Conservation (phyloP, 2,113 vertebrate species). For the Ailurus styani region DNA sequence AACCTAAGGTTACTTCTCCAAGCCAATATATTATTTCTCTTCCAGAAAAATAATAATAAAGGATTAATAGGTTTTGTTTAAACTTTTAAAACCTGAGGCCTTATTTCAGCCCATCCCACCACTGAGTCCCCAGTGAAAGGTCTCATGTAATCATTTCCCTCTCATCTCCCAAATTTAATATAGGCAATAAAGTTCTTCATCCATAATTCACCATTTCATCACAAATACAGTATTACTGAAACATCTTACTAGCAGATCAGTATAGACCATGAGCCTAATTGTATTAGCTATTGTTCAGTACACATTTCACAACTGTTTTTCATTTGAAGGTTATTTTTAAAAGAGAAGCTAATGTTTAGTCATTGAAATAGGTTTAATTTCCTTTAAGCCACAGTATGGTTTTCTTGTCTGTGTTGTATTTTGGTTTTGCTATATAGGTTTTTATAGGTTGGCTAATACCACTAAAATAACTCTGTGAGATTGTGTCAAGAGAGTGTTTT, state of each 20-base stretch:
- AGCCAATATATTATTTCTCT: not conserved
- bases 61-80: not conserved
- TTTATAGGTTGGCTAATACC: not conserved
- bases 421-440: not conserved
- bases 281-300: not conserved
- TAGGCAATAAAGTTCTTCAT: not conserved
- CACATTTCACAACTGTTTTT: conserved; percentile 31
- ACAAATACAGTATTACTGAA: not conserved
- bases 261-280: not conserved
- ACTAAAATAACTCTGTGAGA: not conserved
- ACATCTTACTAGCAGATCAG: not conserved
- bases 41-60: conserved; percentile 16
- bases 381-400: not conserved
- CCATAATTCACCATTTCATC: not conserved
- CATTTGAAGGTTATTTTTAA: conserved; percentile 15
- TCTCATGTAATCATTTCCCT: not conserved
- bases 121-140: not conserved
- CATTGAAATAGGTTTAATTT: conserved; percentile 28
- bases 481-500: not conserved
- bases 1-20: not conserved
- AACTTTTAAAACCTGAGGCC: not conserved
- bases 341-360: not conserved
- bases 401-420: not conserved
- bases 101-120: not conserved
- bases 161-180: not conserved